These are phyloP conservation scores for Limnephilus marmoratus DNA, from an alignment of 2,888 invertebrate genomes.

Conservation along the genomic window DNA sequence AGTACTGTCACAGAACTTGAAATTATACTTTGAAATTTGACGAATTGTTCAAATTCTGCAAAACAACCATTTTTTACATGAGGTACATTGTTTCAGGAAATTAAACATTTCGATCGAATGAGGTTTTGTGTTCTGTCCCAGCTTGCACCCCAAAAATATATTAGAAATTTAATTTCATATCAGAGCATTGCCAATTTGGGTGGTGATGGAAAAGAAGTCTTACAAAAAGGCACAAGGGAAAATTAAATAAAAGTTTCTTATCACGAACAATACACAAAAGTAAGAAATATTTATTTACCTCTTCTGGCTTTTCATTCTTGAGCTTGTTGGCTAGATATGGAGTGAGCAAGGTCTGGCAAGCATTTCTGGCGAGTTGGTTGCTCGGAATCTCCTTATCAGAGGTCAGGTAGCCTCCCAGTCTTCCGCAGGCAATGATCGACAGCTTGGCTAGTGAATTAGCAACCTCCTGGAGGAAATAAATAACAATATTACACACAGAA, in stretches of 20 bases:
- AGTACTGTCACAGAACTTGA: no score
- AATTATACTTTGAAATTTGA: no score
- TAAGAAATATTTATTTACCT: slow-evolving; percentile 75
- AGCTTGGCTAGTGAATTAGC: slow-evolving; percentile 95
- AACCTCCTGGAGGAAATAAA: slow-evolving; percentile 82
- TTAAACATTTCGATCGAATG: neutral
- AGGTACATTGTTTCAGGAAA: neutral
- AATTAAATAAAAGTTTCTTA: no score
- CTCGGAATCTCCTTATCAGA: slow-evolving; percentile 77
- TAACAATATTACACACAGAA: neutral
- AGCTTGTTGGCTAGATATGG: slow-evolving; percentile 90
- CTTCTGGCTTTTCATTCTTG: slow-evolving; percentile 83
- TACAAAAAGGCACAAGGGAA: no score
- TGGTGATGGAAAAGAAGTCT: no score
- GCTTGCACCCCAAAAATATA: no score
- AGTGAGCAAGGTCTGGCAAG: slow-evolving; percentile 85
- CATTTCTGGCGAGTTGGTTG: slow-evolving; percentile 77
- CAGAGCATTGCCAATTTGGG: no score
- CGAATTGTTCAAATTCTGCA: no score
- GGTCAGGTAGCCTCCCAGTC: slow-evolving; percentile 85
- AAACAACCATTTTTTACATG: no score
- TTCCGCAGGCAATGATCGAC: slow-evolving; percentile 89
- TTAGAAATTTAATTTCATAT: no score
- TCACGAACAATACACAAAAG: neutral
- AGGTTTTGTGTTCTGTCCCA: no score